A percentile compares a stretch with the other conserved stretches of the same genome.
Evolutionary conservation across 2,113 vertebrate genomes (phyloP).

Genomic region (Antennarius striatus): DNA sequence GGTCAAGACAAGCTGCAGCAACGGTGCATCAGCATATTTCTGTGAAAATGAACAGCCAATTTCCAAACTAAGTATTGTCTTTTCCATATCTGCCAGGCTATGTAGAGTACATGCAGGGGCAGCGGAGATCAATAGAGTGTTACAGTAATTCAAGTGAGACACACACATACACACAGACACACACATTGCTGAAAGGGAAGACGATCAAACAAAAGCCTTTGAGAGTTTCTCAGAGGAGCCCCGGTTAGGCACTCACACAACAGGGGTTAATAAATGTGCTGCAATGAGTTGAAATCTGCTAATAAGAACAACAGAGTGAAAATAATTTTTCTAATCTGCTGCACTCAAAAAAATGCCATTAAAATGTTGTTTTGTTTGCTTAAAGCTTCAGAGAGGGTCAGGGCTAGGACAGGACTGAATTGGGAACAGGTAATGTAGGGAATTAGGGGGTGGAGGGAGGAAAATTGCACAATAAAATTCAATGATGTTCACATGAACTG

Average conservation of each 20-base stretch:
- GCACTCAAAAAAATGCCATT: constrained; percentile 12
- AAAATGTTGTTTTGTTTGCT: constrained; percentile 41
- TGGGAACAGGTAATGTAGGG: constrained; percentile 20
- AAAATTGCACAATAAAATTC: background rate
- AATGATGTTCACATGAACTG: constrained; percentile 47
- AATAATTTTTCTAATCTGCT: constrained; percentile 35
- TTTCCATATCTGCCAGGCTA: constrained; percentile 48
- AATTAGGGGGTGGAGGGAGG: background rate
- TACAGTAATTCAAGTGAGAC: constrained; percentile 35
- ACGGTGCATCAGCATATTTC: constrained; percentile 60
- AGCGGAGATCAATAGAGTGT: constrained; percentile 55
- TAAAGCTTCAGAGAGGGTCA: constrained; percentile 37
- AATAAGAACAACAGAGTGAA: constrained; percentile 34
- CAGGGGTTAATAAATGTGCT: constrained; percentile 58
- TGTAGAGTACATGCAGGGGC: constrained; percentile 10
- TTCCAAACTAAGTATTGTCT: constrained; percentile 67
- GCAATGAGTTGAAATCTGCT: constrained; percentile 35
- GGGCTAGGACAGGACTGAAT: background rate
- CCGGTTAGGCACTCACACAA: constrained; percentile 29
- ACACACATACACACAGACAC: constrained; percentile 5
- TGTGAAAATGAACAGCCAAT: constrained; percentile 61
- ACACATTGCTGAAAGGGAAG: constrained; percentile 19
- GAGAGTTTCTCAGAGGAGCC: constrained; percentile 43
- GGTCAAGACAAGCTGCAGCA: constrained; percentile 3
- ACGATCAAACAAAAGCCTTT: constrained; percentile 58